Evolutionary conservation across 1,140 invertebrate species (phyloP).

Genomic region (Augochlora pura): DNA sequence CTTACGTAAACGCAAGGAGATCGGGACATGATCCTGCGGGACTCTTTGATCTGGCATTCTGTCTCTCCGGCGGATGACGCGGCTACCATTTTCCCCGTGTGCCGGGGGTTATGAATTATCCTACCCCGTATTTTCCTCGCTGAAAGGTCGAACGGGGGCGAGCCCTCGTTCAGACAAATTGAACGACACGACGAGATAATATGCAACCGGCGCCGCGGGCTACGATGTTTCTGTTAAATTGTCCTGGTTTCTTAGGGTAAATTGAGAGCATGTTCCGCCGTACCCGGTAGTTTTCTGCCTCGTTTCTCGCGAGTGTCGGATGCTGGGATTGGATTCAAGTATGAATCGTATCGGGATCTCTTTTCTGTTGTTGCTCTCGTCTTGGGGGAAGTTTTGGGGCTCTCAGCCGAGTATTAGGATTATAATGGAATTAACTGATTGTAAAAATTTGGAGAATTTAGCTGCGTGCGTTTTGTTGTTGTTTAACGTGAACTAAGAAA

Average conservation of each 20-base stretch:
- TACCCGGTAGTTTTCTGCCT: background rate
- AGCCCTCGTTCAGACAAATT: conserved; percentile 32
- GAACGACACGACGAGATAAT: conserved; percentile 22
- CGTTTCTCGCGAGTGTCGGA: background rate
- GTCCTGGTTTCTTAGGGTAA: background rate
- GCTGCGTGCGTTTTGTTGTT: too few relatives aligned
- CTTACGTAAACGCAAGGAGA: conserved; percentile 14
- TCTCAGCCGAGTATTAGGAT: background rate
- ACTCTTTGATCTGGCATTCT: conserved; percentile 69
- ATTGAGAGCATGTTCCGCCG: background rate
- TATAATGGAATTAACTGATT: background rate
- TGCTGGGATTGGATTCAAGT: background rate
- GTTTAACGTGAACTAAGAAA: too few relatives aligned
- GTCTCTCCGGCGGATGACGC: conserved; percentile 45
- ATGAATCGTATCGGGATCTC: background rate
- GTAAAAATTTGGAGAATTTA: too few relatives aligned
- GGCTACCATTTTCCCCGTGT: background rate
- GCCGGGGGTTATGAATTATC: conserved; percentile 58
- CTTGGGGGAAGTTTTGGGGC: too few relatives aligned
- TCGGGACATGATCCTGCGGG: conserved; percentile 29
- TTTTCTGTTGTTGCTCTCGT: too few relatives aligned
- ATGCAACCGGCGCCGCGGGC: background rate
- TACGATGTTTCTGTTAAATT: conserved; percentile 3
- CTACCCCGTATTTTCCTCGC: conserved; percentile 11
- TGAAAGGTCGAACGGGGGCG: background rate